Percentiles rank a stretch among this genome's conserved stretches.
These are phyloP conservation scores for Merops nubicus DNA, from an alignment of 2,113 vertebrate genomes.

Conservation along the genomic window DNA sequence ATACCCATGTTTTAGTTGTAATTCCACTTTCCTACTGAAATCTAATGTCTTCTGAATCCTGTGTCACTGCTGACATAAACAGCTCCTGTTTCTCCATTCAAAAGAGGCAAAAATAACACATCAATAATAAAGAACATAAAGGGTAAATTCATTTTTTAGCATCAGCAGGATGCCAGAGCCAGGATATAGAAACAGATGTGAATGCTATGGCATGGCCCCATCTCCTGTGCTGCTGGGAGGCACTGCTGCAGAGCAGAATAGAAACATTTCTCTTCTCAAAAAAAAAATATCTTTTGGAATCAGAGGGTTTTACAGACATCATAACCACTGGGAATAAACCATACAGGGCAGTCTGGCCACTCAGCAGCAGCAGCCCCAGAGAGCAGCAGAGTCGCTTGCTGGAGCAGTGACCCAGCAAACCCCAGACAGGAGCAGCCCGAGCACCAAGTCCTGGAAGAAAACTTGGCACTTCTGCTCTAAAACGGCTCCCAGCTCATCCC, in stretches of 20 bases:
- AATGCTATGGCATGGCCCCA: background rate
- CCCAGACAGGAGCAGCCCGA: background rate
- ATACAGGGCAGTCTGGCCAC: background rate
- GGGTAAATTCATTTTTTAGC: background rate
- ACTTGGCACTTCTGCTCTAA: background rate
- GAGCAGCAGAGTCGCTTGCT: background rate
- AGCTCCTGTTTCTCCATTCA: background rate
- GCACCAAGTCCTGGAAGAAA: background rate
- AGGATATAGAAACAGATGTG: background rate
- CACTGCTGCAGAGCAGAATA: background rate
- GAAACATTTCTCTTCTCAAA: background rate
- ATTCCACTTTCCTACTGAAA: background rate
- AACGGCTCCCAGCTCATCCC: background rate
- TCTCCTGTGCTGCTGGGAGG: background rate
- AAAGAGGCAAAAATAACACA: background rate
- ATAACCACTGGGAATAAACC: background rate
- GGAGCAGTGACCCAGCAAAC: background rate
- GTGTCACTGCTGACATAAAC: background rate
- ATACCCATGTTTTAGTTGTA: background rate
- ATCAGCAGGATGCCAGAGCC: background rate
- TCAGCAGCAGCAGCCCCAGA: background rate
- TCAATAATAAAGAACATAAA: background rate
- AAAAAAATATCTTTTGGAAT: background rate
- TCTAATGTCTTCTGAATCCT: background rate
- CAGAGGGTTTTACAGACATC: background rate